Percentiles rank a stretch among this genome's conserved stretches.
These are phyloP conservation scores for Metellina segmentata DNA, from an alignment of 2,888 invertebrate species.

Conservation along the genomic window DNA sequence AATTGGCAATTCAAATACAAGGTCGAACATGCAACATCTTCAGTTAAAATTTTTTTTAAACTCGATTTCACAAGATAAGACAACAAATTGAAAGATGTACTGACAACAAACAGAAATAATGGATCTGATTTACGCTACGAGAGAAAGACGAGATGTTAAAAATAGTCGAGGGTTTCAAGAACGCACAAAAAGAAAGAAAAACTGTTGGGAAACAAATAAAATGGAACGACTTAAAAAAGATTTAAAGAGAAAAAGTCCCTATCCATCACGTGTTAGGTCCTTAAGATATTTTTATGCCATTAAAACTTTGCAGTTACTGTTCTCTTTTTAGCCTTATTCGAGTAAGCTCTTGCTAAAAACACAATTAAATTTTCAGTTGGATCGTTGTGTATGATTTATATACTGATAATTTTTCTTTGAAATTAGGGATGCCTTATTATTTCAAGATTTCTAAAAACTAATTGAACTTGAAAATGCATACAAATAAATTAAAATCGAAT, in stretches of 20 bases:
- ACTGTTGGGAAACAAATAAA: background rate
- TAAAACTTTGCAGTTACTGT: background rate
- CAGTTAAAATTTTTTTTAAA: background rate
- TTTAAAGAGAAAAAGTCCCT: background rate
- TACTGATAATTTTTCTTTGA: too few species aligned
- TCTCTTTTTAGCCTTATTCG: background rate
- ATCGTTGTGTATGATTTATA: too few species aligned
- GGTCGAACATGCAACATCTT: background rate
- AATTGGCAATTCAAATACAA: too few species aligned
- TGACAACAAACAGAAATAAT: background rate
- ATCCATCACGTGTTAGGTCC: background rate
- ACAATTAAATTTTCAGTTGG: too few species aligned
- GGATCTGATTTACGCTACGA: background rate
- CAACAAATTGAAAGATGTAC: background rate
- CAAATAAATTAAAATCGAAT: too few species aligned
- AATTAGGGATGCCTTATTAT: too few species aligned
- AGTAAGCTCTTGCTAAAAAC: too few species aligned
- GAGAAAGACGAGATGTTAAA: background rate
- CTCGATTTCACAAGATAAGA: background rate
- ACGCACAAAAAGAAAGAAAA: background rate
- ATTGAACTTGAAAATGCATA: too few species aligned
- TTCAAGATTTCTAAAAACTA: too few species aligned
- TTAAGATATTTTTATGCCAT: background rate
- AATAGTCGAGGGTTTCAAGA: background rate
- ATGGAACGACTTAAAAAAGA: background rate